Conservation (phyloP, 1,140 invertebrate species). For the Acromyrmex charruanus region DNA sequence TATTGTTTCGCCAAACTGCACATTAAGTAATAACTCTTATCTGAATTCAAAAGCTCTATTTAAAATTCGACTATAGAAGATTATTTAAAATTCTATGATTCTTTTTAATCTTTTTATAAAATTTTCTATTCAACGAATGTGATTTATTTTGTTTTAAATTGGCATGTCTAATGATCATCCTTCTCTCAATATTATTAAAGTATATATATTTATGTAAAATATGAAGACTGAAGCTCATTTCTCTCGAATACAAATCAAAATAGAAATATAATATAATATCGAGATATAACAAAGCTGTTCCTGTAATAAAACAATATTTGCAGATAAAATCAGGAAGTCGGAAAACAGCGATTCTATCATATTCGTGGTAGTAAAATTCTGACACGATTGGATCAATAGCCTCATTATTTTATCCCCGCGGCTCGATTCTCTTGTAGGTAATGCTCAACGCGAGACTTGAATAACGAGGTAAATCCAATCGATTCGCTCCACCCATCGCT, state of each 20-base stretch:
- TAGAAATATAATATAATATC: constrained; percentile 30
- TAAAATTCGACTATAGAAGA: background rate
- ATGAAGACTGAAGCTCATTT: background rate
- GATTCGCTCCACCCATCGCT: constrained; percentile 28
- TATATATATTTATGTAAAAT: background rate
- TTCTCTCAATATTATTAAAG: background rate
- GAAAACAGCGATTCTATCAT: constrained; percentile 35
- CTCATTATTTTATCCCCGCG: constrained; percentile 55
- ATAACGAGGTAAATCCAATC: constrained; percentile 60
- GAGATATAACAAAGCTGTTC: constrained; percentile 14
- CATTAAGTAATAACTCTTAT: background rate
- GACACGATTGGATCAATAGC: constrained; percentile 60
- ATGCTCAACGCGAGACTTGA: constrained; percentile 49
- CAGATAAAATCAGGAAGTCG: constrained; percentile 45
- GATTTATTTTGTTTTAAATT: background rate
- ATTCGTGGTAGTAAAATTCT: constrained; percentile 37
- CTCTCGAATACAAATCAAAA: background rate
- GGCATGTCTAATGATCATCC: background rate
- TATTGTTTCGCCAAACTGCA: background rate
- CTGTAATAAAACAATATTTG: constrained; percentile 51
- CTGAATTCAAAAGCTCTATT: background rate
- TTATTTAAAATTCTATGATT: background rate
- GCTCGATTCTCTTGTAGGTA: constrained; percentile 48
- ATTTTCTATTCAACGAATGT: background rate
- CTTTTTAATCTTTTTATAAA: constrained; percentile 3